Evolutionary conservation across 2,888 invertebrate species (phyloP), one percentile per base, ranked within the genome.

Genomic region (Rhogogaster chlorosoma): DNA sequence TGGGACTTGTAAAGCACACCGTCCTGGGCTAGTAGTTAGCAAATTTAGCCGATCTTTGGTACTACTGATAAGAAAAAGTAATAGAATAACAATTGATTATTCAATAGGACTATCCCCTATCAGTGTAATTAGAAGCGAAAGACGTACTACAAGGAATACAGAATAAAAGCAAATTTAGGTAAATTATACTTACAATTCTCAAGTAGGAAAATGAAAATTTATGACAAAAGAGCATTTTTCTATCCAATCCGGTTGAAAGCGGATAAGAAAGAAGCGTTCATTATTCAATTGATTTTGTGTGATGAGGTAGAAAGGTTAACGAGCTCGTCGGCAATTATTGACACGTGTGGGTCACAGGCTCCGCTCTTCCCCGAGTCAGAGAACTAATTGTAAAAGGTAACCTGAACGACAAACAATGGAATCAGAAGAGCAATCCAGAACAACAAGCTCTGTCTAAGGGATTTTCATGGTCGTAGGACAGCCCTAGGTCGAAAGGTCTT

Each of bases 391-490:
- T 7, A 18, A 67, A 32, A 67, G 18, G 67, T n/a, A 73, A 70
- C 83, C 75, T 85, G 85, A 45, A 88, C 85, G 84, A 86, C 86
- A 84, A 87, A 86, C 85, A 88, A 87, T 85, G 85, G 84, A 70
- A 83, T 84, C 83, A 87, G 84, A 85, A 88, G 85, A 73, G 42
- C 86, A 67, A 83, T 70, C 61, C 85, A 53, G 83, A 88, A 87
- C 70, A 86, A 87, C 85, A 88, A 57, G 88, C 85, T 61, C 85
- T 86, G 80, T 87, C 85, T 57, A 88, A 80, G 84, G 57, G 84
- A 87, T 86, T 85, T 86, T 87, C 86, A 89, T 86, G 78, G 84
- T 87, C 67, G 82, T 57, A 83, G 89, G 88, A 86, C 87, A 88
- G 86, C 87, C 87, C 64, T 84, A 87, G 84, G 88, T 85, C 85